Evolutionary conservation across 2,113 vertebrate species (phyloP).

Genomic region (Oncorhynchus gorbuscha): DNA sequence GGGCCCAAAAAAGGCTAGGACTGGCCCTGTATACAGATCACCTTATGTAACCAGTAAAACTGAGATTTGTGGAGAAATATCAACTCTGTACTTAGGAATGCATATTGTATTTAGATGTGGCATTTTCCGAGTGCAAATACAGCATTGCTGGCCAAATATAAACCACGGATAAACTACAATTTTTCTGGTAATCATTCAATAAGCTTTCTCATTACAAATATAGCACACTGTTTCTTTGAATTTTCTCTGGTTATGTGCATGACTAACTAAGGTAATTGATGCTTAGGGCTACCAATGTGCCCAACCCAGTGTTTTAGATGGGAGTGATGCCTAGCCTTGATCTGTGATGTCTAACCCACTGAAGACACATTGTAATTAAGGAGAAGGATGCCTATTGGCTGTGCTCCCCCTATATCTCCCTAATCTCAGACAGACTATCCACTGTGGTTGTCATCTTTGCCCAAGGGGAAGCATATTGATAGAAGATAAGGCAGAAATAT

Average conservation of each 20-base stretch:
- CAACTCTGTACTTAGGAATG: not conserved
- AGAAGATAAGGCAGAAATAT: conserved; percentile 7
- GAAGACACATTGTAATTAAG: conserved; percentile 11
- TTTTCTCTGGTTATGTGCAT: conserved; percentile 1
- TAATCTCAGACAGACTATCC: conserved; percentile 9
- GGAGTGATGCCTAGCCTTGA: conserved; percentile 27
- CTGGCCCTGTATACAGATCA: not conserved
- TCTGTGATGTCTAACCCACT: conserved; percentile 31
- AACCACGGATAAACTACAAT: too few relatives aligned
- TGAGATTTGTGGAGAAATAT: not conserved
- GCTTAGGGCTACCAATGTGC: conserved; percentile 41
- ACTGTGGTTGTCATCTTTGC: not conserved
- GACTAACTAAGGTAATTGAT: conserved; percentile 31
- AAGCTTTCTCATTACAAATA: not conserved
- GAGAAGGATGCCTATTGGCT: conserved; percentile 2
- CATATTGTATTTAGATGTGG: too few relatives aligned
- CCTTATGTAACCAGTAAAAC: not conserved
- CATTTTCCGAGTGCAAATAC: not conserved
- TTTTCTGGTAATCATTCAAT: not conserved
- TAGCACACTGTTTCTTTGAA: conserved; percentile 6
- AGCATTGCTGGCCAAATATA: too few relatives aligned
- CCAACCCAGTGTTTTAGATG: conserved; percentile 57
- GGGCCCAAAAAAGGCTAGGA: too few relatives aligned
- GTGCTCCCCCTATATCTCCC: conserved; percentile 1
- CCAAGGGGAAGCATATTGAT: conserved; percentile 17